These are phyloP conservation scores for Ryuthela nishihirai DNA, from an alignment of 2,888 invertebrate species.

Conservation along the genomic window DNA sequence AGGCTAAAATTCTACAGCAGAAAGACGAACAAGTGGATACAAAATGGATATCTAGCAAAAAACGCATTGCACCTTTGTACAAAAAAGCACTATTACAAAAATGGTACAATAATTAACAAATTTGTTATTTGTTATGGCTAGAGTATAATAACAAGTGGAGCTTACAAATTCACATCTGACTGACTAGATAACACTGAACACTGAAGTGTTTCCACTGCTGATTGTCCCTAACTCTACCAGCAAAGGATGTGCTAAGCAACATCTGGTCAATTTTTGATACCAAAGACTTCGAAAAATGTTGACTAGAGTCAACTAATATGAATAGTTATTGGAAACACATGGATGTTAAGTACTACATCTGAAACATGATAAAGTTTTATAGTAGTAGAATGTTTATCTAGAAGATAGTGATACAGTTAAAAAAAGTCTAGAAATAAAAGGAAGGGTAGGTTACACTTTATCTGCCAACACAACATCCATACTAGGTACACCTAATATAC, in stretches of 20 bases:
- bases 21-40: constrained; percentile 4
- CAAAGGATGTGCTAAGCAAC: constrained; percentile 24
- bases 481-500: constrained; percentile 1
- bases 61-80: constrained; percentile 5
- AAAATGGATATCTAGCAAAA: constrained; percentile 9
- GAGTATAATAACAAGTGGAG: constrained; percentile 2
- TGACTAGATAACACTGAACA: constrained; percentile 10
- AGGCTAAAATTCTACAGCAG: constrained; percentile 7
- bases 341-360: constrained; percentile 11
- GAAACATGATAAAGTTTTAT: constrained; percentile 10
- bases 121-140: neutral
- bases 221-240: constrained; percentile 30
- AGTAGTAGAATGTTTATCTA: constrained; percentile 9
- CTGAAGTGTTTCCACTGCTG: constrained; percentile 9
- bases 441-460: constrained; percentile 10
- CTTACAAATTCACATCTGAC: constrained; percentile 12
- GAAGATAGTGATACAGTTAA: constrained; percentile 1
- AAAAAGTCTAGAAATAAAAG: constrained; percentile 7
- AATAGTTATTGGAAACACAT: constrained; percentile 11
- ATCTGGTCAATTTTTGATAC: constrained; percentile 8
- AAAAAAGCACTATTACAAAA: constrained; percentile 10
- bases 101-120: constrained; percentile 7
- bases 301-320: constrained; percentile 15
- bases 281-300: constrained; percentile 6
- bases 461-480: constrained; percentile 4